Evolutionary conservation across 2,113 vertebrate genomes (phyloP), one percentile per base, ranked within the genome.

Genomic region (Vombatus ursinus): DNA sequence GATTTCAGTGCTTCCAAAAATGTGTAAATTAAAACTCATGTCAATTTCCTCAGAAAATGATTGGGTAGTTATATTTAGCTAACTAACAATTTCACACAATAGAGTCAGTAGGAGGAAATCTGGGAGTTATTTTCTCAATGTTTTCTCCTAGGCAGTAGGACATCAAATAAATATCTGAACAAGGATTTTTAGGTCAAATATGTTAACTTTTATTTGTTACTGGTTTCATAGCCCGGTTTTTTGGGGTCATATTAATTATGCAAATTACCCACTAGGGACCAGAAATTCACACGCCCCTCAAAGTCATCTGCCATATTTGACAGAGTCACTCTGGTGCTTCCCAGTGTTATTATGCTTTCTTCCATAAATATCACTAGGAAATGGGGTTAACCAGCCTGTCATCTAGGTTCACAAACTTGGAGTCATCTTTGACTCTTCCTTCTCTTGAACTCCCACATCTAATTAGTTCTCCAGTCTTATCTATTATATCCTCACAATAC

Each of bases 31-130:
- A 44, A 84, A 96, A 95, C 92, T 95, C 54, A 91, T 96, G 95
- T 95, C 68, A 95, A 54, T 96, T 95, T 96, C 94, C 95, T 95
- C 90, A 92, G 95, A 98, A 84, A 96, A 96, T 93, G 93, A 94
- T 92, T 95, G 91, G 92, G 92, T 95, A 89, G 94, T 97, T 97
- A 95, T 96, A 97, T 97, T 96, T 97, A 96, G 95, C 95, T 96
- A 95, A 93, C 44, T 96, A 94, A 93, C 28, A 94, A 77, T 96
- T 92, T 93, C 92, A 92, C 92, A 95, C 91, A 94, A 96, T 92
- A 50, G 90, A 89, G 3, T 95, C 93, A 44, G 61, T 68, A 68
- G 68, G 68, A 84, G 19, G 68, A 84, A 84, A 44, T 84, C n/a
- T 84, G 37, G n/a, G 68, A 84, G 68, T 84, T 84, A 44, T 84